Evolutionary conservation across 1,140 invertebrate species (phyloP), one percentile per base, ranked within the genome.

Genomic region (Manduca sexta): DNA sequence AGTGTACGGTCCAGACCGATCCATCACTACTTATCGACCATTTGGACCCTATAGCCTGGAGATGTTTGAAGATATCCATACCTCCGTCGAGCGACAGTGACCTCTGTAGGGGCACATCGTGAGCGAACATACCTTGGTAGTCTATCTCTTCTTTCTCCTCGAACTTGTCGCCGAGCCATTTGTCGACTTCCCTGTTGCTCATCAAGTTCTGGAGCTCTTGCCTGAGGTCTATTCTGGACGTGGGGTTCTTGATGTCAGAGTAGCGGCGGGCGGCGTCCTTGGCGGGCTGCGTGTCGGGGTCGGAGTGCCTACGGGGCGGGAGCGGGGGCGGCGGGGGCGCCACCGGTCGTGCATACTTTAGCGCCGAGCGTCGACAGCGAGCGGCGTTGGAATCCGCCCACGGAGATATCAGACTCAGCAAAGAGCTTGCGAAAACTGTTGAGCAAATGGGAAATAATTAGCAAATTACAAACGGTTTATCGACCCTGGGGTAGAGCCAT

Each of bases 381-480:
- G 44, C 81, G 72, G 34, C 81, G 74, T 55, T 80, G 70, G 84
- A 87, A 86, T 31, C 74, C 69, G 51, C 84, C 86, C 74, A 87
- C 80, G 79, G 82, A 63, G 73, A 85, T 77, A 76, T 86, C 86
- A 85, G 84, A 86, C 77, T 87, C 86, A 76, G 77, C 80, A 85
- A 87, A 86, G 81, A 87, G 73, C 76, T 87, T 87, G 81, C 86
- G 86, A 87, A 87, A 87, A 87, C 86, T 87, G 78, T 37, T 52
- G 51, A 33, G 31, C 11, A 34, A n/a, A 18, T 18, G n/a, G 5
- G 1, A 35, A 14, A 11, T 35, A 7, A n/a, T 35, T 35, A 35
- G 33, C 33, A n/a, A 14, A 11, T 7, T 35, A 11, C n/a, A 35
- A 12, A n/a, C n/a, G n/a, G n/a, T n/a, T n/a, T n/a, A n/a, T n/a